Conservation (phyloP, 2,888 invertebrate genomes). For the Beris morrisii region DNA sequence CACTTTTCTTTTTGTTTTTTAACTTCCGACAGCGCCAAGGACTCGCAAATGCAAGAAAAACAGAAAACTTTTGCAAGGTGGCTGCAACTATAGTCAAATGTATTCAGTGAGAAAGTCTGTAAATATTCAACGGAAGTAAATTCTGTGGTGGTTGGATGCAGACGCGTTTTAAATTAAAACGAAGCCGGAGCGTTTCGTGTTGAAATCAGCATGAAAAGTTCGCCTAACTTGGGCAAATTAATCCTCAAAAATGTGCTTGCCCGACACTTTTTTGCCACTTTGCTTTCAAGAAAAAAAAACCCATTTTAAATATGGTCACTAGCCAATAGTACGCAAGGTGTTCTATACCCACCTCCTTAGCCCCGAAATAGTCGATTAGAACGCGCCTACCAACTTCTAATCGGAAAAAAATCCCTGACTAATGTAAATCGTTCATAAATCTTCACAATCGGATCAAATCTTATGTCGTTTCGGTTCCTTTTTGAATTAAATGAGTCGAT, state of each 20-base stretch:
- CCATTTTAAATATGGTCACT: too few species aligned
- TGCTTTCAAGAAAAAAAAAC: too few species aligned
- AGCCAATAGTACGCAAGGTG: too few species aligned
- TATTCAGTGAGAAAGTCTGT: slow-evolving; percentile 27
- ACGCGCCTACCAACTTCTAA: too few species aligned
- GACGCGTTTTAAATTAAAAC: slow-evolving; percentile 34
- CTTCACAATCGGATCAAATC: slow-evolving; percentile 8
- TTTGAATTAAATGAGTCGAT: too few species aligned
- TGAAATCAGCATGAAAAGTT: slow-evolving; percentile 33
- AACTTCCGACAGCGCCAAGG: slow-evolving; percentile 1
- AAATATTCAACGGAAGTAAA: slow-evolving; percentile 34
- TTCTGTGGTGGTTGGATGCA: slow-evolving; percentile 27
- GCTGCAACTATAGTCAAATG: slow-evolving; percentile 22
- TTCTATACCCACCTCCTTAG: too few species aligned
- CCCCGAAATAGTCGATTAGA: too few species aligned
- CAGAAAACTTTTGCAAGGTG: slow-evolving; percentile 29
- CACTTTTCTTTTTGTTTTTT: slow-evolving; percentile 10
- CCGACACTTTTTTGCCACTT: too few species aligned
- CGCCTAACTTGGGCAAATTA: slow-evolving; percentile 32
- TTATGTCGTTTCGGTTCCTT: slow-evolving; percentile 3
- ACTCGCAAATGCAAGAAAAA: slow-evolving; percentile 13
- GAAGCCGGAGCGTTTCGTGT: slow-evolving; percentile 28
- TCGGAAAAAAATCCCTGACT: too few species aligned
- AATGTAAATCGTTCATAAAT: background rate
- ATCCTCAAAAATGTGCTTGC: slow-evolving; percentile 29